Evolutionary conservation across 2,113 vertebrate species (phyloP).

Genomic region (Tapirus terrestris): DNA sequence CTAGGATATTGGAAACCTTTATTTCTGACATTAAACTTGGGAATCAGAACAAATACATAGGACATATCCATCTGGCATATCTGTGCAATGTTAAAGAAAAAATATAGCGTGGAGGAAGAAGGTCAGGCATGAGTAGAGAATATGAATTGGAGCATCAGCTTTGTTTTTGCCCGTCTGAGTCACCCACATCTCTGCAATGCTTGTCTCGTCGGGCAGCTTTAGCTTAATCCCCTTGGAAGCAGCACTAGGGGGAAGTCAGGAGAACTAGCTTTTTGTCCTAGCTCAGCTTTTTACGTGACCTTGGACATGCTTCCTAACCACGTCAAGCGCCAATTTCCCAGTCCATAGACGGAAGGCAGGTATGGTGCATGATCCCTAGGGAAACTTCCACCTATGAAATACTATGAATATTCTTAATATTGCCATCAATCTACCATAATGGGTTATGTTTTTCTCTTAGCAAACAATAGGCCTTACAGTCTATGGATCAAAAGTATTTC

Average conservation of each 20-base stretch:
- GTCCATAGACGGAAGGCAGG: not conserved
- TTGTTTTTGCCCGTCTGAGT: not conserved
- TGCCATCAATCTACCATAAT: slow-evolving; percentile 25
- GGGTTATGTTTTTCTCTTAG: slow-evolving; percentile 18
- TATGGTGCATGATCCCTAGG: not conserved
- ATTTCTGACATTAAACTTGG: not conserved
- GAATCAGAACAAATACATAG: not conserved
- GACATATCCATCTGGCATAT: not conserved
- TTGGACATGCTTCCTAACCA: not conserved
- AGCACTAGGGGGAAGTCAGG: not conserved
- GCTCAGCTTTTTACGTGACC: slow-evolving; percentile 22
- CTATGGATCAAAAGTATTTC: slow-evolving; percentile 58
- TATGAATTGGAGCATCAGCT: not conserved
- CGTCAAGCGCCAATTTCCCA: not conserved
- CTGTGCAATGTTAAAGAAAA: not conserved
- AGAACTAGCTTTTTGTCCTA: not conserved
- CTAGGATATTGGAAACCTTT: not conserved
- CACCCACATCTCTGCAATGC: not conserved
- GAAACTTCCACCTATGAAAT: slow-evolving; percentile 52
- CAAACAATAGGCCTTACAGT: slow-evolving; percentile 60
- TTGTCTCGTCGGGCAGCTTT: not conserved
- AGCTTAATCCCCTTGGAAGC: not conserved
- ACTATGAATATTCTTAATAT: slow-evolving; percentile 54
- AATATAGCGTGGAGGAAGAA: not conserved
- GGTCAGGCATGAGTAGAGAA: not conserved